A percentile compares a stretch with the other conserved stretches of the same genome.
Conservation (phyloP, 2,888 invertebrate species). For the Orthosia gracilis region DNA sequence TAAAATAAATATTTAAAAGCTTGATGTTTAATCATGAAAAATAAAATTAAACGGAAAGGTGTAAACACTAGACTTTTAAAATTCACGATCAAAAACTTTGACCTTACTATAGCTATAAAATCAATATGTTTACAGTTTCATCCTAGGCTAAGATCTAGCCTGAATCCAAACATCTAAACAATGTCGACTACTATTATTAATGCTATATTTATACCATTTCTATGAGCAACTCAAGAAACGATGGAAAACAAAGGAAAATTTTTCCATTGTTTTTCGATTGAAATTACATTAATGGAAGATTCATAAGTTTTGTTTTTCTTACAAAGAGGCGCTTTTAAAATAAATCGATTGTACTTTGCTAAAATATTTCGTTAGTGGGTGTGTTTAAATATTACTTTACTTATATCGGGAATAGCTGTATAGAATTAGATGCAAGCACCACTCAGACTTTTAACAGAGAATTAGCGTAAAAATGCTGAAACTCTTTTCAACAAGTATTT, state of each 20-base stretch:
- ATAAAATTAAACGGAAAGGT: background rate
- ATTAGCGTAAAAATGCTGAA: background rate
- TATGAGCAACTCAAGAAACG: slow-evolving; percentile 1
- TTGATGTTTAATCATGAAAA: background rate
- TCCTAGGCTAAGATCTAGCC: slow-evolving; percentile 22
- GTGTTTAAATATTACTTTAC: too few relatives aligned
- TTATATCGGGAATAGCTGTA: slow-evolving; percentile 19
- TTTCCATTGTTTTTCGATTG: slow-evolving; percentile 34
- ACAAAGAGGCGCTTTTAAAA: slow-evolving; percentile 38
- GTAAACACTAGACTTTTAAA: slow-evolving; percentile 3
- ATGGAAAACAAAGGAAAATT: slow-evolving; percentile 17
- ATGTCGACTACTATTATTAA: slow-evolving; percentile 28
- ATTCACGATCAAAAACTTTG: background rate
- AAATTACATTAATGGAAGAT: slow-evolving; percentile 30
- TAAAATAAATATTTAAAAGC: background rate
- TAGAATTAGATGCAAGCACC: slow-evolving; percentile 8
- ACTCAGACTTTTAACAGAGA: background rate
- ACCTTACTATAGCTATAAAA: slow-evolving; percentile 31
- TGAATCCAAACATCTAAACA: slow-evolving; percentile 14
- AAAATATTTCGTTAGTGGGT: slow-evolving; percentile 10
- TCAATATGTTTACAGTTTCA: slow-evolving; percentile 28
- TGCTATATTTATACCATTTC: slow-evolving; percentile 39
- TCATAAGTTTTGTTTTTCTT: slow-evolving; percentile 28
- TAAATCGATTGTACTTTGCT: slow-evolving; percentile 32
- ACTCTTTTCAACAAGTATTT: background rate